Conservation (phyloP, 2,113 vertebrate species). For the Ivindomyrus marchei region DNA sequence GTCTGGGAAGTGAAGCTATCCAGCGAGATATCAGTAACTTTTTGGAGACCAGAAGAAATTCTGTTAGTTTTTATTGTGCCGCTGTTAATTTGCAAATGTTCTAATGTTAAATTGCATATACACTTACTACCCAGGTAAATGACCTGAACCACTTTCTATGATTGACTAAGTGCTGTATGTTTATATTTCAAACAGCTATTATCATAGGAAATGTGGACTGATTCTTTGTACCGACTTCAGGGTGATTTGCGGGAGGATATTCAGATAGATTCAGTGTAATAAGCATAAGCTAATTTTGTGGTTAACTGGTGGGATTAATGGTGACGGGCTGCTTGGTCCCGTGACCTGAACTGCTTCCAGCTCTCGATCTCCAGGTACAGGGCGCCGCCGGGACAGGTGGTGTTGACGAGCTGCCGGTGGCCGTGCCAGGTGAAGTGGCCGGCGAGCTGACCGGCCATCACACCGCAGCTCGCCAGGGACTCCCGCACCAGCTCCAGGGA, state of each 20-base stretch:
- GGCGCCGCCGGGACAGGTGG: constrained; percentile 68
- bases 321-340: not conserved
- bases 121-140: not conserved
- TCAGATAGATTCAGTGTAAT: not conserved
- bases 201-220: not conserved
- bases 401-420: constrained; percentile 70
- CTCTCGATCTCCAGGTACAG: constrained; percentile 63
- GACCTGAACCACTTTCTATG: not conserved
- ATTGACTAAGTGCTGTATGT: not conserved
- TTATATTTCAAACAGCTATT: not conserved
- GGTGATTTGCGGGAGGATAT: not conserved
- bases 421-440: constrained; percentile 58
- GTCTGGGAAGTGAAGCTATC: not conserved
- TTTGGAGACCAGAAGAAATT: not conserved
- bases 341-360: constrained; percentile 62
- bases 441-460: constrained; percentile 42
- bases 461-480: constrained; percentile 58
- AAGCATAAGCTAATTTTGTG: not conserved
- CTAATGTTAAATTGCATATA: not conserved
- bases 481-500: constrained; percentile 62
- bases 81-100: not conserved
- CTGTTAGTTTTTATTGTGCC: not conserved
- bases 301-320: not conserved
- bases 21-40: not conserved
- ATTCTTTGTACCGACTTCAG: not conserved